Conservation (phyloP, 2,888 invertebrate genomes). For the Protonemura montana region DNA sequence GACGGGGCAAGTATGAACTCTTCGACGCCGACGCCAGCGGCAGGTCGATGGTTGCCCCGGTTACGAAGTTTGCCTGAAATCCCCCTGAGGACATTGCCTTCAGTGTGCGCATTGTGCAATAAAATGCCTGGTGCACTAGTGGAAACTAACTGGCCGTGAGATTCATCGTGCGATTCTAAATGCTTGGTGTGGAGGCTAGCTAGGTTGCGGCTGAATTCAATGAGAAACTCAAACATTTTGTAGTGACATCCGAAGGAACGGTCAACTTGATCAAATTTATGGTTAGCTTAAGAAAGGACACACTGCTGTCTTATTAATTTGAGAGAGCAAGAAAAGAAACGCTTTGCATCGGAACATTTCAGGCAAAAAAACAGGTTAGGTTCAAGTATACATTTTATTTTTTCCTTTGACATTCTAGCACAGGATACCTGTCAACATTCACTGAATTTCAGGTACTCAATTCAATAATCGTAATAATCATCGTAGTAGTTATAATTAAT, state of each 20-base stretch:
- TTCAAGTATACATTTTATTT: conserved; percentile 19
- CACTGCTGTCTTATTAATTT: too few species aligned
- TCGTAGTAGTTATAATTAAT: conserved; percentile 30
- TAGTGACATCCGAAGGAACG: too few species aligned
- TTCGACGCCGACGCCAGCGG: background rate
- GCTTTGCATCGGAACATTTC: too few species aligned
- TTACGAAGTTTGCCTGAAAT: background rate
- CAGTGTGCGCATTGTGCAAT: background rate
- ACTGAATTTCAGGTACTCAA: conserved; percentile 40
- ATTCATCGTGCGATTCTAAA: too few species aligned
- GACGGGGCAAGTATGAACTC: background rate
- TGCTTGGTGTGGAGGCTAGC: too few species aligned
- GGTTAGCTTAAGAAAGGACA: too few species aligned
- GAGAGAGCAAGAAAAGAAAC: too few species aligned
- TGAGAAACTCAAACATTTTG: too few species aligned
- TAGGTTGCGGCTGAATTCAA: too few species aligned
- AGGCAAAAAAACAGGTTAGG: background rate
- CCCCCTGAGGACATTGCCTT: background rate
- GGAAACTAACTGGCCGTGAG: too few species aligned
- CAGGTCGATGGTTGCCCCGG: background rate
- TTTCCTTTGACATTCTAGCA: background rate
- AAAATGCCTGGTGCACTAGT: too few species aligned
- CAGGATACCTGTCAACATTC: conserved; percentile 40
- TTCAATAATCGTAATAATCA: background rate
- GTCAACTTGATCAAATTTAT: too few species aligned